These are phyloP conservation scores for Dermatemys mawii DNA, from an alignment of 2,113 vertebrate genomes.

Conservation along the genomic window DNA sequence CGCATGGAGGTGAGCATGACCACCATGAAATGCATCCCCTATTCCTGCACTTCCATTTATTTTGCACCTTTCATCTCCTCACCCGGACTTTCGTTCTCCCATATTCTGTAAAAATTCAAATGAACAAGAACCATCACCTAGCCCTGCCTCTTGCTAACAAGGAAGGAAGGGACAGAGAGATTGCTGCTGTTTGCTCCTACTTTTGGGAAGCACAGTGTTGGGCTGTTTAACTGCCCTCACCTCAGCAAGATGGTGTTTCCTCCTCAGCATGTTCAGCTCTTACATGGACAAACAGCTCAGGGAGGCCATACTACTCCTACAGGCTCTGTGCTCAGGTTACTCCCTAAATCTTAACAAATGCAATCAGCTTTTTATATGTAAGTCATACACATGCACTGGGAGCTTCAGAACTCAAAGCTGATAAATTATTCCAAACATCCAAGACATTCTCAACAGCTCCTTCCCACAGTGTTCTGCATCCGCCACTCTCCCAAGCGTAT, in stretches of 20 bases:
- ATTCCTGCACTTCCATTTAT: accelerated
- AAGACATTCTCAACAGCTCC: background rate
- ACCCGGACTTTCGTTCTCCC: background rate
- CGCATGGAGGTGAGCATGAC: constrained; percentile 10
- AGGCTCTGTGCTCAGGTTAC: background rate
- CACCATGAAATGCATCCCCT: background rate
- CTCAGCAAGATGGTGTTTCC: background rate
- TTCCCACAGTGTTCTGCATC: background rate
- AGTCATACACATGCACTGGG: background rate
- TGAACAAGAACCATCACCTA: background rate
- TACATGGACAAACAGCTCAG: background rate
- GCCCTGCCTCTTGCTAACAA: background rate
- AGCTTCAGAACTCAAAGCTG: background rate
- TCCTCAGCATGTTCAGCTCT: background rate
- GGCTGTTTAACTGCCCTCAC: background rate
- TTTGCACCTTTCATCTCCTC: background rate
- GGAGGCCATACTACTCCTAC: background rate
- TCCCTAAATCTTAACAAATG: background rate
- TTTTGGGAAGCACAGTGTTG: background rate
- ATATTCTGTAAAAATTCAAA: background rate
- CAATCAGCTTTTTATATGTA: background rate
- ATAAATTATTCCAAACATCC: background rate
- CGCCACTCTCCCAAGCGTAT: background rate
- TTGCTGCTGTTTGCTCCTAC: background rate
- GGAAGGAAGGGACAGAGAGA: background rate